Percentiles rank a stretch among this genome's conserved stretches.
Conservation (phyloP, 1,140 invertebrate genomes). For the Drosophila takahashii region DNA sequence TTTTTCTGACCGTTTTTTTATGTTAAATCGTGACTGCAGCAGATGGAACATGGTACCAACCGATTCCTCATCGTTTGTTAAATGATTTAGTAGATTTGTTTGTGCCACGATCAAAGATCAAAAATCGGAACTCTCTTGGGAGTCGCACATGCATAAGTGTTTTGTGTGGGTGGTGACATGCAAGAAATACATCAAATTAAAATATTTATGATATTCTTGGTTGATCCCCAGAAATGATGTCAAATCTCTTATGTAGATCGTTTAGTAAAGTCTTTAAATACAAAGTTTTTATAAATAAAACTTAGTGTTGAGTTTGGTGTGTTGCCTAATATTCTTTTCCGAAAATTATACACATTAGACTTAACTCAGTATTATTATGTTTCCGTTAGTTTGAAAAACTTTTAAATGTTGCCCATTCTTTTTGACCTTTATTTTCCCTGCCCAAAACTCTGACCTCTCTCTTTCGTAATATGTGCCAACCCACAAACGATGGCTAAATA, state of each 20-base stretch:
- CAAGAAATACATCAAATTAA: conserved; percentile 30
- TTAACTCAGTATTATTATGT: not conserved
- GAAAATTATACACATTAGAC: not conserved
- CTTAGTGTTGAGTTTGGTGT: not conserved
- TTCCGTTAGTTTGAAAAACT: not conserved
- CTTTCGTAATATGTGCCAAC: conserved; percentile 16
- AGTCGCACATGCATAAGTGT: not conserved
- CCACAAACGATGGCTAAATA: conserved; percentile 31
- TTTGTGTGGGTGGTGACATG: conserved; percentile 19
- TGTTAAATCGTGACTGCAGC: conserved; percentile 16
- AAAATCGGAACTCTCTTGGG: conserved; percentile 19
- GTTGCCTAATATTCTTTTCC: not conserved
- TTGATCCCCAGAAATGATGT: not conserved
- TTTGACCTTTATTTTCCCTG: conserved; percentile 22
- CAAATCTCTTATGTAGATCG: not conserved
- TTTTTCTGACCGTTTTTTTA: conserved; percentile 32
- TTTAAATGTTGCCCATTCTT: not conserved
- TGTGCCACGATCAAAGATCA: conserved; percentile 34
- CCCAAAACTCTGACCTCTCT: conserved; percentile 30
- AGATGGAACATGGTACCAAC: conserved; percentile 14
- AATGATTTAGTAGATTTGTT: conserved; percentile 27
- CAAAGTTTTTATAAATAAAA: conserved; percentile 14
- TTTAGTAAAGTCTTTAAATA: conserved; percentile 10
- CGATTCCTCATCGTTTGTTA: conserved; percentile 1
- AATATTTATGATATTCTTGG: conserved; percentile 29